Evolutionary conservation across 2,888 invertebrate genomes (phyloP).

Genomic region (Drosophila picticornis): DNA sequence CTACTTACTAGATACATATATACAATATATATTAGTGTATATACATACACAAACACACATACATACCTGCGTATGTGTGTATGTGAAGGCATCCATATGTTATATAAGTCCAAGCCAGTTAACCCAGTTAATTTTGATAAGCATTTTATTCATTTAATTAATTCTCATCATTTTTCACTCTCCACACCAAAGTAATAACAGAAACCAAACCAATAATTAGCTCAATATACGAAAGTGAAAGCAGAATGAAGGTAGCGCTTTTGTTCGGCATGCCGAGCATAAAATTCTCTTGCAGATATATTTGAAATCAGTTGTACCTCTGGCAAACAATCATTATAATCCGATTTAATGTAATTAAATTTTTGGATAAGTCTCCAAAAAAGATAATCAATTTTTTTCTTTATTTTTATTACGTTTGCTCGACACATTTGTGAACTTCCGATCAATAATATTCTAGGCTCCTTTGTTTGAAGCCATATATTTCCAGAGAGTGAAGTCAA

Average conservation of each 20-base stretch:
- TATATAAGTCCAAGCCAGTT: slow-evolving; percentile 26
- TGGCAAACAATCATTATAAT: not conserved
- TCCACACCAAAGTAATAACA: not conserved
- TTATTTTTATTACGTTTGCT: not conserved
- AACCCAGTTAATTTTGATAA: slow-evolving; percentile 20
- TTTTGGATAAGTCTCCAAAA: no score
- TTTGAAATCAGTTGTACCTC: not conserved
- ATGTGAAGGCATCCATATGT: slow-evolving; percentile 16
- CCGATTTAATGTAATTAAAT: not conserved
- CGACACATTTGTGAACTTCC: not conserved
- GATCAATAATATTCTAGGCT: not conserved
- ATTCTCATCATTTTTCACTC: slow-evolving; percentile 1
- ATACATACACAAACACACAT: slow-evolving; percentile 1
- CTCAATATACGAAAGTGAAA: slow-evolving; percentile 19
- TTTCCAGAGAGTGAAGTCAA: not conserved
- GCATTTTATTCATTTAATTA: slow-evolving; percentile 20
- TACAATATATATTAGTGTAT: slow-evolving; percentile 8
- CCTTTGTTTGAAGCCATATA: not conserved
- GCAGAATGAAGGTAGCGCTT: not conserved
- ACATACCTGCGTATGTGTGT: slow-evolving; percentile 5
- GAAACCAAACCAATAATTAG: slow-evolving; percentile 7
- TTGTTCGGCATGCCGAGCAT: slow-evolving; percentile 33
- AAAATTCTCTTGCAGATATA: slow-evolving; percentile 28
- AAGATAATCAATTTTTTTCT: no score
- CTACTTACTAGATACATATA: slow-evolving; percentile 29